Evolutionary conservation across 1,140 invertebrate species (phyloP), one percentile per base, ranked within the genome.

Genomic region (Drosophila pseudoobscura): DNA sequence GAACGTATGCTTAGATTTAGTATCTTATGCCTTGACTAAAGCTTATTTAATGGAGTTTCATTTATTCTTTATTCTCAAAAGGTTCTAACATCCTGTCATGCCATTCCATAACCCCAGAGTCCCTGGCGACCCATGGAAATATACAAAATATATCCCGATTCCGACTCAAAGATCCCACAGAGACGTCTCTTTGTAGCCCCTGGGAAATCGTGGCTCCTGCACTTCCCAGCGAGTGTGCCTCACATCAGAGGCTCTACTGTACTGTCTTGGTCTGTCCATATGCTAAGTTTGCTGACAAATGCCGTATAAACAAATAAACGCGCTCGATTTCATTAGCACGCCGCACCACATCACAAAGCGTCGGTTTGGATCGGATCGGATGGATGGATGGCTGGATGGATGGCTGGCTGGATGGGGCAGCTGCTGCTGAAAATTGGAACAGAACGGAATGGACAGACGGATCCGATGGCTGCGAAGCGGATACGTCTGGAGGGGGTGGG

Each of bases 291-390:
- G 63, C 79, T 84, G 80, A 84, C 80, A 84, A 83, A 83, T 80
- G 66, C 72, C 78, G 62, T 84, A 80, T 77, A 85, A 85, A 80
- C 77, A 80, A 85, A 85, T 80, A 80, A 85, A 78, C 45, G 82
- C 74, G 82, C 83, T 85, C 82, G 82, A 85, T 85, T 85, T 85
- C 82, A 85, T 85, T 85, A 85, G 82, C 78, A 75, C 83, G 11
- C 35, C 35, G 13, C 11, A 39, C 9, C 9, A 39, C 35, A 39
- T 63, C 69, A 9, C 74, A 54, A 55, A 65, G 60, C 31, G 55
- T 26, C 41, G 71, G 60, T 3, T 46, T 26, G 29, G 52, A 35
- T 31, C 5, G 24, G 24, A 26, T 20, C 24, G 24, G 24, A 26
- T 26, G 24, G 24, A 26, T 26, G 24, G 24, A 4, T 31, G 49